Percentiles rank a stretch among this genome's conserved stretches.
Evolutionary conservation across 2,113 vertebrate species (phyloP).

Genomic region (Hippolais icterina): DNA sequence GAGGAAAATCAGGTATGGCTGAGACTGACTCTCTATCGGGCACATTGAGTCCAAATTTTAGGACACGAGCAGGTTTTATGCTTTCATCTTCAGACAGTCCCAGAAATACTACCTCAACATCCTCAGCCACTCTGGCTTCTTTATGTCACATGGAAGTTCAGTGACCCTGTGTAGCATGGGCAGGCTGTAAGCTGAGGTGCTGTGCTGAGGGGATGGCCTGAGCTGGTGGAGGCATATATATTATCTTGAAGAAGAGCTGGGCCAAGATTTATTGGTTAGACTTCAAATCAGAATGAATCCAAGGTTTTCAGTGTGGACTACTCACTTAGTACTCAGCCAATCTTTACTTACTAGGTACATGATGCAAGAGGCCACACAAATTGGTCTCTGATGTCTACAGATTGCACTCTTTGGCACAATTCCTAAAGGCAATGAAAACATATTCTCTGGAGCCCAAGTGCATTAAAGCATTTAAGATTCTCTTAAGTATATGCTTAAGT

Average conservation of each 20-base stretch:
- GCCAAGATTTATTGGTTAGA: neutral
- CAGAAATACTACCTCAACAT: neutral
- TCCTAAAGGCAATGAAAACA: neutral
- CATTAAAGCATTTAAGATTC: neutral
- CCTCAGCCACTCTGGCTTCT: neutral
- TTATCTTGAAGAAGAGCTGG: neutral
- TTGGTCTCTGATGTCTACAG: neutral
- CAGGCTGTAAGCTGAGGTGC: neutral
- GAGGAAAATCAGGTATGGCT: neutral
- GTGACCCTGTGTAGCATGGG: rapidly evolving
- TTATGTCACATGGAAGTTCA: neutral
- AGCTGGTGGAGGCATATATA: rapidly evolving
- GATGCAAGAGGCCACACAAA: neutral
- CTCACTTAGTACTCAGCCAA: neutral
- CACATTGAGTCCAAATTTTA: neutral
- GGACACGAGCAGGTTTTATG: neutral
- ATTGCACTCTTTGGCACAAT: neutral
- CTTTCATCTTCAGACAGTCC: neutral
- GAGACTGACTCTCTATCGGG: neutral
- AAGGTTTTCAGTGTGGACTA: neutral
- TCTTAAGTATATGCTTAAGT: neutral
- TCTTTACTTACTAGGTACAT: neutral
- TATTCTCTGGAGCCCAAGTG: neutral
- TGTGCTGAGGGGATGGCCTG: neutral
- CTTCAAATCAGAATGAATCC: neutral